A percentile compares a stretch with the other conserved stretches of the same genome.
Conservation (phyloP, 2,888 invertebrate species). For the Dynastes maya region DNA sequence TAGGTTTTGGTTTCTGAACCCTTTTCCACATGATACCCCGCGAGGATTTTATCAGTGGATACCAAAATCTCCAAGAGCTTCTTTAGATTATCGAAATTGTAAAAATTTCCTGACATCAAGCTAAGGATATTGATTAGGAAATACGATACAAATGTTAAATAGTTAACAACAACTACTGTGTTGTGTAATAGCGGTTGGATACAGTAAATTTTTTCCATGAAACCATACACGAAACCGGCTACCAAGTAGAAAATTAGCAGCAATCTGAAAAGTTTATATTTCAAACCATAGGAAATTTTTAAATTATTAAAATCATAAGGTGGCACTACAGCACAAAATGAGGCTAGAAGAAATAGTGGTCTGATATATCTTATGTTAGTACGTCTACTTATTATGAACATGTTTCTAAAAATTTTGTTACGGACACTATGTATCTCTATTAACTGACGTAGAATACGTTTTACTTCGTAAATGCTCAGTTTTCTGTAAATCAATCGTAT, state of each 20-base stretch:
- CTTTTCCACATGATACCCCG: neutral
- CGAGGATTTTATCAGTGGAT: constrained; percentile 21
- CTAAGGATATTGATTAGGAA: constrained; percentile 29
- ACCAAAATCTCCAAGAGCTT: constrained; percentile 21
- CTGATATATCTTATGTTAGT: constrained; percentile 23
- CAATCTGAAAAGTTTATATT: constrained; percentile 32
- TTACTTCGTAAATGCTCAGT: too few species aligned
- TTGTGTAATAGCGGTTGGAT: constrained; percentile 20
- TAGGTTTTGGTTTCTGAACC: neutral
- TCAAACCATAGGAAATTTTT: constrained; percentile 11
- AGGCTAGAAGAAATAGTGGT: constrained; percentile 23
- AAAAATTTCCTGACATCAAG: constrained; percentile 25
- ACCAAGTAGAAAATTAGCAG: constrained; percentile 1
- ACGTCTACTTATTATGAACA: neutral
- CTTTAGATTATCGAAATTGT: constrained; percentile 30
- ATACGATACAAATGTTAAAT: constrained; percentile 36
- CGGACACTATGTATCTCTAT: too few species aligned
- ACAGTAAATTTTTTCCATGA: constrained; percentile 6
- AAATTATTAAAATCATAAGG: constrained; percentile 36
- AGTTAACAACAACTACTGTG: constrained; percentile 34
- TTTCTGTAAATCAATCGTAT: too few species aligned
- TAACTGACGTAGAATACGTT: too few species aligned
- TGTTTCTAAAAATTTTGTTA: neutral
- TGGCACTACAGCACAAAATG: constrained; percentile 5
- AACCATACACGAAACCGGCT: constrained; percentile 17